A percentile compares a stretch with the other conserved stretches of the same genome.
Conservation (phyloP, 2,113 vertebrate genomes). For the Zeus faber region DNA sequence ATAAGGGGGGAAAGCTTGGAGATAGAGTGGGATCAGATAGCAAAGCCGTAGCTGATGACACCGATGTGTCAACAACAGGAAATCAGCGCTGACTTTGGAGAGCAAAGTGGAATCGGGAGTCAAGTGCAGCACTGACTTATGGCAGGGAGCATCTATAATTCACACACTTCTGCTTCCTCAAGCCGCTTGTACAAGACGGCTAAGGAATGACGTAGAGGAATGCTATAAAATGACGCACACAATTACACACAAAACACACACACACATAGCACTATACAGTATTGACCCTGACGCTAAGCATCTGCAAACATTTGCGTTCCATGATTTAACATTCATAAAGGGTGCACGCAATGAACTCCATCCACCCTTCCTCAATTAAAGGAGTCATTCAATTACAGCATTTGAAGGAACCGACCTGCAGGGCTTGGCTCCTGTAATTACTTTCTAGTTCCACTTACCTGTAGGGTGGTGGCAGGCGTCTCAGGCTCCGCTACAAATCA, state of each 20-base stretch:
- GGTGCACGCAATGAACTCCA: constrained; percentile 29
- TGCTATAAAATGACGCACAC: not conserved
- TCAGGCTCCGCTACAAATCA: constrained; percentile 32
- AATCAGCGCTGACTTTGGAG: not conserved
- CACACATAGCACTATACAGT: not conserved
- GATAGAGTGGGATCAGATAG: too few species aligned
- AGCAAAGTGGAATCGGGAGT: not conserved
- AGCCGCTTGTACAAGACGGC: not conserved
- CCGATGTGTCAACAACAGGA: not conserved
- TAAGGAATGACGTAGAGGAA: not conserved
- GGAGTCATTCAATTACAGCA: constrained; percentile 23
- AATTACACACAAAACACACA: not conserved
- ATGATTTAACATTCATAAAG: constrained; percentile 12
- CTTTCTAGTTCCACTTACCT: constrained; percentile 8
- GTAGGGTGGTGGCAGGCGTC: not conserved
- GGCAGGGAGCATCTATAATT: constrained; percentile 12
- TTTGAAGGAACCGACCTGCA: too few species aligned
- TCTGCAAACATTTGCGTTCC: too few species aligned
- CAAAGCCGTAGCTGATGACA: not conserved
- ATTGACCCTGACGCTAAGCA: not conserved
- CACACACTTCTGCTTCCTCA: not conserved
- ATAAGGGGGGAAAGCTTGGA: too few species aligned
- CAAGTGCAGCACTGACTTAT: not conserved
- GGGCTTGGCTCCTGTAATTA: constrained; percentile 29
- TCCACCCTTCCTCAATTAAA: constrained; percentile 28